These are phyloP conservation scores for Haliclystus octoradiatus DNA, from an alignment of 30 jellyfish, hydroid and myxozoan species.

Conservation along the genomic window DNA sequence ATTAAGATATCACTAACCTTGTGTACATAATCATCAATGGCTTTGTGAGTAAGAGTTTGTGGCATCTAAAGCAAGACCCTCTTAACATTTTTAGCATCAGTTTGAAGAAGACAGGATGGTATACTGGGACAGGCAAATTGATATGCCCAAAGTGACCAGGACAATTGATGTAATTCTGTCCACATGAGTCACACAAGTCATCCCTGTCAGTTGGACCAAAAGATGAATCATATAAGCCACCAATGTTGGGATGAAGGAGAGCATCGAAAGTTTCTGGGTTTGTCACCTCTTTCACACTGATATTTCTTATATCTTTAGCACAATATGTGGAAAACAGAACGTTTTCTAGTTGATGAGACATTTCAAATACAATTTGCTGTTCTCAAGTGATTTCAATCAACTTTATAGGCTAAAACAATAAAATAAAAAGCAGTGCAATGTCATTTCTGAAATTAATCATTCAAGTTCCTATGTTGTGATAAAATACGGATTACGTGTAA, in stretches of 20 bases:
- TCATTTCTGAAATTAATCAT: no score
- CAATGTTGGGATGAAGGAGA: conserved; percentile 61
- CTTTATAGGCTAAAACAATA: no score
- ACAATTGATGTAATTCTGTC: conserved; percentile 53
- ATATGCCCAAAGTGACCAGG: conserved; percentile 98
- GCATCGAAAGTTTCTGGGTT: conserved; percentile 80
- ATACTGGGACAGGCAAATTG: conserved; percentile 86
- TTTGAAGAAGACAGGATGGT: conserved; percentile 81
- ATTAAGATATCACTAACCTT: conserved; percentile 52
- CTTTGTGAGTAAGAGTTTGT: conserved; percentile 37
- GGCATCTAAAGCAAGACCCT: conserved; percentile 87
- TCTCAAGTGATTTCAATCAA: no score
- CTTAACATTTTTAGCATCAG: conserved; percentile 41
- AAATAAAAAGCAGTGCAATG: no score
- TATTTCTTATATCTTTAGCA: conserved; percentile 49
- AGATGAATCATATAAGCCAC: conserved; percentile 77
- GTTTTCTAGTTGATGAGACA: no score
- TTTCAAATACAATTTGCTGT: no score
- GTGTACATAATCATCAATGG: conserved; percentile 37
- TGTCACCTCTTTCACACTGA: conserved; percentile 60
- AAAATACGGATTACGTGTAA: no score
- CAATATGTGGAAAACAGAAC: conserved; percentile 55
- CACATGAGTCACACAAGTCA: conserved; percentile 82
- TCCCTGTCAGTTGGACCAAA: conserved; percentile 85
- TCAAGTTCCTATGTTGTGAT: no score